Base-by-base conservation (phyloP, 2,888 invertebrate genomes). In the Theristus sp. region DNA sequence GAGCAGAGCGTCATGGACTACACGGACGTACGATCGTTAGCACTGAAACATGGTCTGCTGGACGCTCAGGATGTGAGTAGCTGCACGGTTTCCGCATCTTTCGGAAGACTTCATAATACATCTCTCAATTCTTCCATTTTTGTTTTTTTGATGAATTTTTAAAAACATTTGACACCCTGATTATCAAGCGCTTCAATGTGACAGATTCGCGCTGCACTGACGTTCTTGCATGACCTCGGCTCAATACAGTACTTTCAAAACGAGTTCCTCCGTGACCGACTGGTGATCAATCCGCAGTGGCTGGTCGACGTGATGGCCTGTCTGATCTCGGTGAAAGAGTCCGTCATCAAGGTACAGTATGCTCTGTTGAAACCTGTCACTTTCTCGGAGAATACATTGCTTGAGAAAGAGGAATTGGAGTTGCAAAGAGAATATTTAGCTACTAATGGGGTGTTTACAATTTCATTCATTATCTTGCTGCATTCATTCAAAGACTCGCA, bases 221-320 rank as follows among this genome's bases (percentile, higher is more conserved):
- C 70, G 64, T 74, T 74, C 62, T 68, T 75, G 20, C 73, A 74
- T 66, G 73, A 74, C 56, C 67, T 74, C 38, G 75, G 75, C 1
- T 69, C 73, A 24, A 62, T 75, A 13, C 75, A 75, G 64, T 71
- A 73, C 65, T 75, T 74, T 63, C 67, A 70, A 28, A 71, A 66
- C 25, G 71, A 71, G 56, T 67, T 67, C 24, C 68, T 75, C 3
- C 69, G 69, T 59, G 65, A 70, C 26, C 65, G 69, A 62, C 70
- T 75, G 2, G 72, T 75, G 10, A 72, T 74, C 57, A 73, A 71
- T 64, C 73, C 74, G 25, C 73, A 74, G 66, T 74, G 74, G 74
- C 70, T 74, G 53, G 73, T 74, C 2, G 71, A 74, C 64, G 73
- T 73, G 38, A 74, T 74, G 73, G 69, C 74, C 1, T 73, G 73